Percentiles rank a stretch among this genome's conserved stretches.
Conservation (phyloP, 2,888 invertebrate species). For the Andrena camellia region DNA sequence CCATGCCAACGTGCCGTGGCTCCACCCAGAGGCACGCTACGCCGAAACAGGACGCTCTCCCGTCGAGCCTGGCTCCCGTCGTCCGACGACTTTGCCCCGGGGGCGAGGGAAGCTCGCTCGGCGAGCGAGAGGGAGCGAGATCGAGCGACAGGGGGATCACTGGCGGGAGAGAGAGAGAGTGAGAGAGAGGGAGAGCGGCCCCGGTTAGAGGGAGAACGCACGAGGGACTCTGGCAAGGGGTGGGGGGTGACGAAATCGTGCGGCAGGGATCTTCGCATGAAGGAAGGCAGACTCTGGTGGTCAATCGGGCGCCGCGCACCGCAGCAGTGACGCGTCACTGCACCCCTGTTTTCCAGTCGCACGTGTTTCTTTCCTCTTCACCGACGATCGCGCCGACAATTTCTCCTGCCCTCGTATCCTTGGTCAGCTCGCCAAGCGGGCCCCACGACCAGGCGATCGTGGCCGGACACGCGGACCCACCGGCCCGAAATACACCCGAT, state of each 20-base stretch:
- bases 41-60: constrained; percentile 37
- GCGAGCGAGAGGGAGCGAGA: not conserved
- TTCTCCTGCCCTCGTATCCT: constrained; percentile 72
- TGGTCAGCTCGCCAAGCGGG: constrained; percentile 62
- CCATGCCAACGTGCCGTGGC: constrained; percentile 53
- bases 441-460: constrained; percentile 39
- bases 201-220: constrained; percentile 54
- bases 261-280: constrained; percentile 80
- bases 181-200: constrained; percentile 46
- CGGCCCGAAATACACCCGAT: constrained; percentile 23
- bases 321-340: constrained; percentile 84
- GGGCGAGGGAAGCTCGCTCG: constrained; percentile 60
- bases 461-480: constrained; percentile 36
- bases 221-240: constrained; percentile 58
- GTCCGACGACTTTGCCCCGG: constrained; percentile 63
- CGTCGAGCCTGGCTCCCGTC: constrained; percentile 58
- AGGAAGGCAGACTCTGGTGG: constrained; percentile 84
- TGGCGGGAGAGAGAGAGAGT: constrained; percentile 40
- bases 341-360: constrained; percentile 81
- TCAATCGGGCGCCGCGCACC: constrained; percentile 85
- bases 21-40: constrained; percentile 43
- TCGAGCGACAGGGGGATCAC: constrained; percentile 32
- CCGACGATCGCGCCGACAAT: constrained; percentile 72
- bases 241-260: constrained; percentile 78
- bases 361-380: constrained; percentile 83